These are phyloP conservation scores for Drosophila algonquin DNA, from an alignment of 2,888 invertebrate genomes.

Conservation along the genomic window DNA sequence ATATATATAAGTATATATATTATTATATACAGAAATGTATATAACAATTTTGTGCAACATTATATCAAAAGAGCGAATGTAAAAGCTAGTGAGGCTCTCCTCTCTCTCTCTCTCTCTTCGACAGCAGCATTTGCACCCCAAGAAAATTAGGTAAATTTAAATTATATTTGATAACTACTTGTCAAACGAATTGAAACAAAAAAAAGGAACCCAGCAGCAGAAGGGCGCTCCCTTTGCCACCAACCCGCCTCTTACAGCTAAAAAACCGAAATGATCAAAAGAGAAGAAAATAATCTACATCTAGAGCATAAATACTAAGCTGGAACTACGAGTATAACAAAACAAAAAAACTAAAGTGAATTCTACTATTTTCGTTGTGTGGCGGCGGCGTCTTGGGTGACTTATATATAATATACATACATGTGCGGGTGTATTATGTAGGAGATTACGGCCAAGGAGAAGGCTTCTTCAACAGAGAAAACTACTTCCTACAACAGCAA, in stretches of 20 bases:
- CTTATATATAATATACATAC: conserved; percentile 30
- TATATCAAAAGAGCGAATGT: conserved; percentile 65
- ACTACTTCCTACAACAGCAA: conserved; percentile 46
- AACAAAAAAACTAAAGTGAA: conserved; percentile 34
- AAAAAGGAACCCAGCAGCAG: background rate
- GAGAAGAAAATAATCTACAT: conserved; percentile 11
- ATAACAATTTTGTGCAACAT: conserved; percentile 69
- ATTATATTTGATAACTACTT: conserved; percentile 39
- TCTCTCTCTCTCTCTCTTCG: background rate
- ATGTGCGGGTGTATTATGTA: conserved; percentile 21
- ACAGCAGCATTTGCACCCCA: background rate
- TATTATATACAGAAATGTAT: conserved; percentile 36
- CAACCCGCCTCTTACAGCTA: conserved; percentile 14
- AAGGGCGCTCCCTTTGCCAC: background rate
- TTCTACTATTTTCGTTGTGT: conserved; percentile 69
- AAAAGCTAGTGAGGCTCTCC: conserved; percentile 20
- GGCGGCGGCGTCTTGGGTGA: conserved; percentile 68
- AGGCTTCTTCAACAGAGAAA: conserved; percentile 11
- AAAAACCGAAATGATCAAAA: conserved; percentile 30
- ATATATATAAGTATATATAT: conserved; percentile 17
- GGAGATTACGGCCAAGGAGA: background rate
- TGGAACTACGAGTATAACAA: conserved; percentile 20
- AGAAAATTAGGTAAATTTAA: conserved; percentile 41
- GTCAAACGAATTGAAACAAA: conserved; percentile 38
- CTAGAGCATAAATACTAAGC: conserved; percentile 20